Conservation (phyloP, 2,113 vertebrate genomes). For the Mesocricetus auratus region DNA sequence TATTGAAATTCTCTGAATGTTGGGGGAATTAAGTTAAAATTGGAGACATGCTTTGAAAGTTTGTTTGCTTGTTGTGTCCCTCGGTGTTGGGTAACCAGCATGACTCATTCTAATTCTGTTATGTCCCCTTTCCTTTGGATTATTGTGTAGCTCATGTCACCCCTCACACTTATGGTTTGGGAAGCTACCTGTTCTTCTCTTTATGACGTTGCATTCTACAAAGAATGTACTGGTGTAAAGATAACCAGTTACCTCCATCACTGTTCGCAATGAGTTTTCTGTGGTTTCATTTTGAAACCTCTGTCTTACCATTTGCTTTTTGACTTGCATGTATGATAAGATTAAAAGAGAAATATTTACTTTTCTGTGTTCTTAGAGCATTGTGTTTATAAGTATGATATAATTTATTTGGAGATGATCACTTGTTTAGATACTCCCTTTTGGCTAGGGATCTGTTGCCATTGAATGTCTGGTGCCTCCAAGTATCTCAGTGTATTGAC, state of each 20-base stretch:
- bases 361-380: not conserved
- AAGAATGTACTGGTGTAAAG: constrained; percentile 40
- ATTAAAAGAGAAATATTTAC: not conserved
- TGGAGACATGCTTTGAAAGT: constrained; percentile 74
- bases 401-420: constrained; percentile 33
- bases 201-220: constrained; percentile 21
- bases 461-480: not conserved
- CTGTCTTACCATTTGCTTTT: not conserved
- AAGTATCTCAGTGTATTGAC: not conserved
- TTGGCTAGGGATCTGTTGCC: not conserved
- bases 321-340: constrained; percentile 50
- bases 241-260: not conserved
- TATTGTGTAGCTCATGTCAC: constrained; percentile 51
- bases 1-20: constrained; percentile 74
- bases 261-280: not conserved
- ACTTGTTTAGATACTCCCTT: constrained; percentile 53
- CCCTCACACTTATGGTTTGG: constrained; percentile 66
- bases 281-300: not conserved
- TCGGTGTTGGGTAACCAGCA: constrained; percentile 68
- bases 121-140: constrained; percentile 79
- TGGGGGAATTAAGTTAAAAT: constrained; percentile 76
- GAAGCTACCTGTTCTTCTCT: constrained; percentile 60
- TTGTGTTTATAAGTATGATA: constrained; percentile 16
- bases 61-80: constrained; percentile 66
- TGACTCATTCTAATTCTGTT: constrained; percentile 79